Evolutionary conservation across 37 sponge, comb jelly and placozoan genomes (phyloP), one percentile per base, ranked within the genome.

Genomic region (Ianthella basta): DNA sequence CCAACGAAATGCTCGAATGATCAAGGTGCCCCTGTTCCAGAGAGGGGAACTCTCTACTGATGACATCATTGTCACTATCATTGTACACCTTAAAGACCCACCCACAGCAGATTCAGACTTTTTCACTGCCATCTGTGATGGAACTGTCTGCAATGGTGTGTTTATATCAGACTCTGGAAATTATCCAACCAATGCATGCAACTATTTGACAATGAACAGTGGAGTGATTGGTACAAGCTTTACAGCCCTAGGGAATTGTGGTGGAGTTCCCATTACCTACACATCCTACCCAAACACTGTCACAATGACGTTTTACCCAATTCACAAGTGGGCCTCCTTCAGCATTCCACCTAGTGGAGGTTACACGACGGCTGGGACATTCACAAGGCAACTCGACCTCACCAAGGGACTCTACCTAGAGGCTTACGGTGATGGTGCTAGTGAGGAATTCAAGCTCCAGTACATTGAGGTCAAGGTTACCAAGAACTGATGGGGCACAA

Each of bases 101-200:
- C 78, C 78, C 37, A 75, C 78, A 16, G 0, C 54, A 13, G 78
- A 75, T 23, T 75, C 78, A 13, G 54, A 41, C 39, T 44, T 44
- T 75, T 5, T 75, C 21, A 2, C 40, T 14, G 0, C n/a, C 3
- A 40, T 75, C 24, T 75, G 78, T 23, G 78, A 75, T 75, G 54
- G 54, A 75, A 75, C 78, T 50, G 21, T 50, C 78, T 75, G 78
- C 78, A 75, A 75, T 75, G 78, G 53, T 41, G 12, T 53, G 3
- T 50, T 3, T 5, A 41, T 75, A 23, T 13, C 53, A 21, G 78
- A 75, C 25, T 40, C 24, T 18, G 54, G 54, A 23, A 39, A 41
- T 12, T 69, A 69, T 29, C 54, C 54, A 16, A 8, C 5, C 12
- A 2, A 10, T 53, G 78, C 78, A 2, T 41, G 78, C 78, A 0